phyloP scores from a whole-genome alignment of 2,888 invertebrate species.

The Neoitamus cyanurus region DNA sequence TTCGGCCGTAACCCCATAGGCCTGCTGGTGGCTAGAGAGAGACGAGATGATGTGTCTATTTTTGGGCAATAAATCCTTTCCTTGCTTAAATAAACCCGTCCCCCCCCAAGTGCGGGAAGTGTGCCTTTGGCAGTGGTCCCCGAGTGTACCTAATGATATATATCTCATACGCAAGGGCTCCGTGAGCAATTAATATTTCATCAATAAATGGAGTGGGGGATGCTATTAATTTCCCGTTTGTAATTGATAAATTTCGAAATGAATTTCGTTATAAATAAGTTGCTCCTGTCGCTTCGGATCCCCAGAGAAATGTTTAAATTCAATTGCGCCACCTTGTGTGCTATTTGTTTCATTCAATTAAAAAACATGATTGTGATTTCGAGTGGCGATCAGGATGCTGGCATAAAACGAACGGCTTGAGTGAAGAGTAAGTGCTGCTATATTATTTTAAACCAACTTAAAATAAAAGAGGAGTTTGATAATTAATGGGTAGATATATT shows the following conservation, averaged over 20 bases:
- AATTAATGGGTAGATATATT: no score
- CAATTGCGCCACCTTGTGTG: neutral
- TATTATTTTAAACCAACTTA: no score
- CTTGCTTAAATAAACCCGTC: neutral
- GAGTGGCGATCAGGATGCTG: no score
- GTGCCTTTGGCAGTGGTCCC: neutral
- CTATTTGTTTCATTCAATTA: neutral
- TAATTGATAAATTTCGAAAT: neutral
- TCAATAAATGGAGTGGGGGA: neutral
- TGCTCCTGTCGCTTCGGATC: neutral
- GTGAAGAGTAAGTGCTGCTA: no score
- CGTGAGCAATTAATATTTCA: conserved; percentile 4
- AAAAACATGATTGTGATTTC: neutral
- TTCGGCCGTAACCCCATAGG: neutral
- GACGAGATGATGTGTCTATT: neutral
- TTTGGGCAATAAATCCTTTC: neutral
- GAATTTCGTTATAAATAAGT: neutral
- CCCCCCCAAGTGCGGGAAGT: neutral
- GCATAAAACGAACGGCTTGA: no score
- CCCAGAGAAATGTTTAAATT: neutral
- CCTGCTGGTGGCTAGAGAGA: neutral
- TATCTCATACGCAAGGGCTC: neutral
- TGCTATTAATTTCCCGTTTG: conserved; percentile 5
- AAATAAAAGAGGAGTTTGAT: no score
- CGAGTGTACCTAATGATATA: neutral